phyloP scores from a whole-genome alignment of 2,888 invertebrate species.

The Nomada lathburiana region DNA sequence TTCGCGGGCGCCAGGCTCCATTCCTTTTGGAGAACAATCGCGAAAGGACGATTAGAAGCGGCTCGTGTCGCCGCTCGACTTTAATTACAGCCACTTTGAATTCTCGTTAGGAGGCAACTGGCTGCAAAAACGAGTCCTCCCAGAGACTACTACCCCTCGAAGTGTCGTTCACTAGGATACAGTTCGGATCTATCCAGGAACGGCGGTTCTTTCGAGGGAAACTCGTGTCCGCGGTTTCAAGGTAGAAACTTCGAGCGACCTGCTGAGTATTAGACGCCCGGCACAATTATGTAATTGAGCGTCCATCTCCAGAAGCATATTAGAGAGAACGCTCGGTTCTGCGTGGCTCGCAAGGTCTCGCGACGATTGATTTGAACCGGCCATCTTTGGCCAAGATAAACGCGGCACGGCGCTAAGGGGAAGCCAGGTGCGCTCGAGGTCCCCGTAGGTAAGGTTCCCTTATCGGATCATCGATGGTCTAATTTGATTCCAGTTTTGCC shows the following conservation, averaged over 20 bases:
- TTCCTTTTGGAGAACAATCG: slow-evolving; percentile 72
- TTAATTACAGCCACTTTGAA: slow-evolving; percentile 80
- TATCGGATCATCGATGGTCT: slow-evolving; percentile 72
- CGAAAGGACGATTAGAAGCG: slow-evolving; percentile 52
- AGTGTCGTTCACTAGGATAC: neutral
- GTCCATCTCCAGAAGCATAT: slow-evolving; percentile 24
- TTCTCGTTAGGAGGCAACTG: slow-evolving; percentile 78
- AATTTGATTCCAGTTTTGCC: slow-evolving; percentile 78
- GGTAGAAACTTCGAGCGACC: neutral
- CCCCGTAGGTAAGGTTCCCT: slow-evolving; percentile 56
- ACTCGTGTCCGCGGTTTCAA: neutral
- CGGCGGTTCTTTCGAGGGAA: neutral
- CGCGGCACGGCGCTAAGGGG: slow-evolving; percentile 10
- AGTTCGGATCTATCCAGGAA: neutral
- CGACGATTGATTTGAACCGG: slow-evolving; percentile 35
- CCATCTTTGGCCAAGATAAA: slow-evolving; percentile 28
- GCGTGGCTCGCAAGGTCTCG: slow-evolving; percentile 19
- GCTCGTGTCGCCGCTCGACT: slow-evolving; percentile 63
- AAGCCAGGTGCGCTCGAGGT: slow-evolving; percentile 44
- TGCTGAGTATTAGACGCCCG: slow-evolving; percentile 14
- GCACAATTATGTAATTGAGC: slow-evolving; percentile 30
- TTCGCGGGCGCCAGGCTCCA: slow-evolving; percentile 28
- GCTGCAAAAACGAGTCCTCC: slow-evolving; percentile 55
- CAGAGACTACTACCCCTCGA: slow-evolving; percentile 3
- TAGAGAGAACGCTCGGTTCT: slow-evolving; percentile 26